Conservation (phyloP, 2,113 vertebrate species). For the Chamaea fasciata region DNA sequence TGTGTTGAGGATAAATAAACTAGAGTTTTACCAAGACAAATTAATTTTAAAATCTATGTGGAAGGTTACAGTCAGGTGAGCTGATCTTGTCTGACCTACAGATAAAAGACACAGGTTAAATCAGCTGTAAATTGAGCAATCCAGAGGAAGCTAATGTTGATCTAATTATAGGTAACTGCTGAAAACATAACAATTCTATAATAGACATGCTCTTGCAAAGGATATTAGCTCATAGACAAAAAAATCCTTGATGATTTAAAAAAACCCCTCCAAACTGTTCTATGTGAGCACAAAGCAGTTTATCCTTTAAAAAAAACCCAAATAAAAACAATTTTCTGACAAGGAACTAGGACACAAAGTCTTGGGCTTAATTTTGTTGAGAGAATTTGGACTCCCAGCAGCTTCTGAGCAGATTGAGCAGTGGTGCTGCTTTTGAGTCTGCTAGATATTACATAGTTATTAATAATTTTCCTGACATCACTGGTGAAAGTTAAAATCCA, state of each 20-base stretch:
- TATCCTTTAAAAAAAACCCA: neutral
- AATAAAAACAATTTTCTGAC: neutral
- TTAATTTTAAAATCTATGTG: neutral
- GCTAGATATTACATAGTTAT: neutral
- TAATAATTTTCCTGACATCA: neutral
- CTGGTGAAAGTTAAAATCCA: neutral
- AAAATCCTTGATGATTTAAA: neutral
- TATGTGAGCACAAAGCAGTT: fast-evolving
- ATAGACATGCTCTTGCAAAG: neutral
- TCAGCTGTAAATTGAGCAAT: neutral
- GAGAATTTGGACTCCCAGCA: neutral
- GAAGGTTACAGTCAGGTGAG: neutral
- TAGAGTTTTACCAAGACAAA: neutral
- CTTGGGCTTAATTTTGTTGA: neutral
- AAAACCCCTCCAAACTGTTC: neutral
- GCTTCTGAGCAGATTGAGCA: neutral
- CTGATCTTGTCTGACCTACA: neutral
- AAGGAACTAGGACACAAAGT: neutral
- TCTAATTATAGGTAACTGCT: neutral
- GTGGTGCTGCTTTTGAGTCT: neutral
- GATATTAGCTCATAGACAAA: neutral
- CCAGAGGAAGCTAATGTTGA: neutral
- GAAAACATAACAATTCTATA: neutral
- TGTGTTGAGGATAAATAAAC: neutral
- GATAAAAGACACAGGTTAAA: neutral